These are phyloP conservation scores for Sebastes goodei DNA, from an alignment of 2,797 vertebrate genomes.

Conservation along the genomic window DNA sequence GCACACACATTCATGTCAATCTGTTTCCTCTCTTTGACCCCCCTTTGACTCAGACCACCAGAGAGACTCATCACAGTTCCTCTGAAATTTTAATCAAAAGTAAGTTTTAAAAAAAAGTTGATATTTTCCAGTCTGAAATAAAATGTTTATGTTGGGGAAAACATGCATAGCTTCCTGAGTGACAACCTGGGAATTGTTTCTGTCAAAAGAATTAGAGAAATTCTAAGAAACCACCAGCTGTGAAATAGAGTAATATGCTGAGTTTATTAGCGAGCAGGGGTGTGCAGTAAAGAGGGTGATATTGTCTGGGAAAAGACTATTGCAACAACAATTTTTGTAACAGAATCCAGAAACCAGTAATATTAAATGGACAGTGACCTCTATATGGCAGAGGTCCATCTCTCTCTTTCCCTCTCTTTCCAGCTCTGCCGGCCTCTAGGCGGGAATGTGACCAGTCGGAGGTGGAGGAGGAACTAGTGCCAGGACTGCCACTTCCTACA, in stretches of 20 bases:
- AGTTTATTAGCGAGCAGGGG: slow-evolving; percentile 62
- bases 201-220: slow-evolving; percentile 66
- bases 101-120: neutral
- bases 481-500: slow-evolving; percentile 78
- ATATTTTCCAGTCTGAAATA: slow-evolving; percentile 21
- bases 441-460: slow-evolving; percentile 51
- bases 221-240: slow-evolving; percentile 64
- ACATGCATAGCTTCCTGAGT: slow-evolving; percentile 52
- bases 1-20: slow-evolving; percentile 25
- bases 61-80: slow-evolving; percentile 3
- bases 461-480: slow-evolving; percentile 52
- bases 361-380: slow-evolving; percentile 60
- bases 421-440: slow-evolving; percentile 11
- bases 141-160: slow-evolving; percentile 48
- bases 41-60: slow-evolving; percentile 20
- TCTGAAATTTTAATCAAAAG: slow-evolving; percentile 5
- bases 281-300: slow-evolving; percentile 48
- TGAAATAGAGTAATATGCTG: slow-evolving; percentile 64
- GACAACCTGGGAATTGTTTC: slow-evolving; percentile 55
- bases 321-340: slow-evolving; percentile 51
- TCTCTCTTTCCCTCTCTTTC: slow-evolving; percentile 22
- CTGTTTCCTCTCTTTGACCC: slow-evolving; percentile 8
- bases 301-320: slow-evolving; percentile 57
- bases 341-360: slow-evolving; percentile 51
- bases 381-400: slow-evolving; percentile 36